A percentile compares a stretch with the other conserved stretches of the same genome.
Evolutionary conservation across 2,888 invertebrate species (phyloP).

Genomic region (Osmoderma eremita): DNA sequence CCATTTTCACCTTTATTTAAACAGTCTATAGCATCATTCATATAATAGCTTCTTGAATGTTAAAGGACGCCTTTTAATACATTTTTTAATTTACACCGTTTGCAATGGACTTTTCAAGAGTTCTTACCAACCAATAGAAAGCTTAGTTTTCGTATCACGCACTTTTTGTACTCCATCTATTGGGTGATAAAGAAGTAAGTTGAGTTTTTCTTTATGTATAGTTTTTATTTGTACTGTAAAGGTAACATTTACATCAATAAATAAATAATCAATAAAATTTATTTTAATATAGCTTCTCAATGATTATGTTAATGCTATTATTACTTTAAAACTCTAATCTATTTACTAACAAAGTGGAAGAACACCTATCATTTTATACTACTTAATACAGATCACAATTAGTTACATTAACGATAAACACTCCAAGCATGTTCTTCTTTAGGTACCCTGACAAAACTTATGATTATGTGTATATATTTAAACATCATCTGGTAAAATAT

Average conservation of each 20-base stretch:
- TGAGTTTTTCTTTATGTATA: neutral
- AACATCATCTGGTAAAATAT: slow-evolving; percentile 78
- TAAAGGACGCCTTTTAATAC: no score
- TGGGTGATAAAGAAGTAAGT: no score
- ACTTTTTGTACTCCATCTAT: no score
- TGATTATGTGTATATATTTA: slow-evolving; percentile 56
- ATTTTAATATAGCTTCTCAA: slow-evolving; percentile 1
- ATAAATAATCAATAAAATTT: slow-evolving; percentile 6
- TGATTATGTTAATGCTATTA: neutral
- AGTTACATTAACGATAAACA: slow-evolving; percentile 15
- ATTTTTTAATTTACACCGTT: no score
- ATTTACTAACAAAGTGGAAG: slow-evolving; percentile 17
- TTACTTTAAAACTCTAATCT: slow-evolving; percentile 4
- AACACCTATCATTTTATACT: slow-evolving; percentile 19
- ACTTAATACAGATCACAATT: slow-evolving; percentile 30
- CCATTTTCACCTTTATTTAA: no score
- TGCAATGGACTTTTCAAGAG: no score
- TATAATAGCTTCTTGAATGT: no score
- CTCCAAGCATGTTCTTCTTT: slow-evolving; percentile 1
- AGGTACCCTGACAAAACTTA: slow-evolving; percentile 39
- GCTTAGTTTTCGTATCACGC: no score
- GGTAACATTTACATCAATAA: slow-evolving; percentile 21
- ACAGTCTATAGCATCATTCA: no score
- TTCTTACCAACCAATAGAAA: no score
- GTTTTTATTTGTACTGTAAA: slow-evolving; percentile 17